These are phyloP conservation scores for Archivesica marissinica DNA, from an alignment of 1,140 invertebrate genomes.

Conservation along the genomic window DNA sequence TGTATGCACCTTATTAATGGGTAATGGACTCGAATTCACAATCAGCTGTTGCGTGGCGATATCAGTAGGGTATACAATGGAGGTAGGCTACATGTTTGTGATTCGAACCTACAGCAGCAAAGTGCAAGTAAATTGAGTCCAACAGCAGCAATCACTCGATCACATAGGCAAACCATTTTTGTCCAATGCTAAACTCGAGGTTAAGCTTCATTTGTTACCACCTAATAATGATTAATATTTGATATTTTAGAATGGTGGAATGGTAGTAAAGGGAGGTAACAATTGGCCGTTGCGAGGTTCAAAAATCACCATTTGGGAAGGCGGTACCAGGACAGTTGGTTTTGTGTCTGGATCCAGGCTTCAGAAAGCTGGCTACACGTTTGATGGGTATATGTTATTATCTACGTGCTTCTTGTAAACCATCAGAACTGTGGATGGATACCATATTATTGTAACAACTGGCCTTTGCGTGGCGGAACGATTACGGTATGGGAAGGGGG, in stretches of 20 bases:
- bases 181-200: too few species aligned
- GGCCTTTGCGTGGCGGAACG: conserved; percentile 84
- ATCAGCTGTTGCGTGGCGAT: too few species aligned
- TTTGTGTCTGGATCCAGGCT: conserved; percentile 80
- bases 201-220: too few species aligned
- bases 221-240: too few species aligned
- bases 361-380: conserved; percentile 52
- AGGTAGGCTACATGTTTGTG: too few species aligned
- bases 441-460: conserved; percentile 71
- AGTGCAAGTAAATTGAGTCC: too few species aligned
- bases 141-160: too few species aligned
- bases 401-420: neutral
- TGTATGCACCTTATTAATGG: too few species aligned
- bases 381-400: conserved; percentile 64
- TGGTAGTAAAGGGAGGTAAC: conserved; percentile 15
- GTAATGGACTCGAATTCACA: too few species aligned
- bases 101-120: too few species aligned
- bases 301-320: conserved; percentile 85
- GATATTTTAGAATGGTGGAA: conserved; percentile 34
- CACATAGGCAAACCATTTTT: too few species aligned
- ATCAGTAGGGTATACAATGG: too few species aligned
- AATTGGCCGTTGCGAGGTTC: conserved; percentile 83
- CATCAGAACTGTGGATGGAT: conserved; percentile 40
- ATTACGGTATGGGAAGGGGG: conserved; percentile 85
- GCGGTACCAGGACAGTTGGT: conserved; percentile 82